A percentile compares a stretch with the other conserved stretches of the same genome.
These are phyloP conservation scores for Mythimna pallens DNA, from an alignment of 2,888 invertebrate genomes.

Conservation along the genomic window DNA sequence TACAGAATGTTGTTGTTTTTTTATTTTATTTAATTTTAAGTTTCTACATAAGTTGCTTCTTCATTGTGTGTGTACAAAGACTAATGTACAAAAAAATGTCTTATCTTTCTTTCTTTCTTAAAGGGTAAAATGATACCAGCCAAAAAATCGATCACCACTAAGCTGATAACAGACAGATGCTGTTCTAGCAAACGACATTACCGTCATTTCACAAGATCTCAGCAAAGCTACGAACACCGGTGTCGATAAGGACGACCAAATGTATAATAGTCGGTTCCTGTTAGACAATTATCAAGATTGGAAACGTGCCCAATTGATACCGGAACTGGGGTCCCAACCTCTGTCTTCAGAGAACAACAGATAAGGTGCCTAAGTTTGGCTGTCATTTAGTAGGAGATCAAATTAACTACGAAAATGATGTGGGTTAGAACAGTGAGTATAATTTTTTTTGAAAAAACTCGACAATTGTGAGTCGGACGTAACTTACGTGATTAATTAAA, in stretches of 20 bases:
- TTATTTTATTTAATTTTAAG: no score
- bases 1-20: no score
- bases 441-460: no score
- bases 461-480: no score
- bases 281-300: conserved; percentile 46
- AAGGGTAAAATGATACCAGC: not conserved
- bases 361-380: conserved; percentile 1
- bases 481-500: no score
- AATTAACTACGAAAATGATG: not conserved
- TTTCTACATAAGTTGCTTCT: no score
- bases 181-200: not conserved
- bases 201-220: not conserved
- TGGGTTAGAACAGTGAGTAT: no score
- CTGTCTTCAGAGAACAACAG: conserved; percentile 8
- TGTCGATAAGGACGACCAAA: conserved; percentile 17
- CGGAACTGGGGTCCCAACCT: conserved; percentile 15
- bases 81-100: no score
- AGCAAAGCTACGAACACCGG: conserved; percentile 1
- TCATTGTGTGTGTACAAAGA: no score
- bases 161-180: not conserved
- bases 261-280: conserved; percentile 31
- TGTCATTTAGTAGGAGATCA: not conserved
- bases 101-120: no score
- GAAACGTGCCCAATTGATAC: conserved; percentile 46
- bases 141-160: not conserved